Percentiles rank a stretch among this genome's conserved stretches.
Conservation (phyloP, 2,888 invertebrate genomes). For the Andricus quercusramuli region DNA sequence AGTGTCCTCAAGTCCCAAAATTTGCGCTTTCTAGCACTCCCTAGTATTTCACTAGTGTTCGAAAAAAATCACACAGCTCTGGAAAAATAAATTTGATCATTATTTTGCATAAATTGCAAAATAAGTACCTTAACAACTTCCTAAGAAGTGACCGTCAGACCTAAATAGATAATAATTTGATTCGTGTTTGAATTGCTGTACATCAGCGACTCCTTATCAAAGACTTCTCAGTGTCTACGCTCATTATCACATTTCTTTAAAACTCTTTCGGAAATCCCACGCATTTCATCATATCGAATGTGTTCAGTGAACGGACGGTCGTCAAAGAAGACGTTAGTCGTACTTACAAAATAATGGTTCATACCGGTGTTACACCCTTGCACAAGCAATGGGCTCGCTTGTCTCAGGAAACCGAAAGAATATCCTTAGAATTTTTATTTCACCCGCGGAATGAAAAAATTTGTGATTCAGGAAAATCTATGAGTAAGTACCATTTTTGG, state of each 20-base stretch:
- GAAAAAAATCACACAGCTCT: too few relatives aligned
- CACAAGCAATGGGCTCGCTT: background rate
- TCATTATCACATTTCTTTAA: constrained; percentile 58
- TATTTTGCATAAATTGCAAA: background rate
- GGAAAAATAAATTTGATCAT: too few relatives aligned
- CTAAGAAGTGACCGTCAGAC: constrained; percentile 55
- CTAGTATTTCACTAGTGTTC: too few relatives aligned
- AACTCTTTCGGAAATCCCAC: constrained; percentile 54
- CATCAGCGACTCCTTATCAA: constrained; percentile 47
- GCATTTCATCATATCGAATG: constrained; percentile 19
- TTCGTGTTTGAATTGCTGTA: constrained; percentile 47
- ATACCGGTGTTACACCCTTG: background rate
- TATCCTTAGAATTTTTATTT: background rate
- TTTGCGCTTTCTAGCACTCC: too few relatives aligned
- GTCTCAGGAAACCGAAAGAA: constrained; percentile 11
- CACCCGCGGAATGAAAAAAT: background rate
- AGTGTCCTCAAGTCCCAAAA: too few relatives aligned
- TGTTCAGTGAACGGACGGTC: constrained; percentile 58
- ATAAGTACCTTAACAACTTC: constrained; percentile 1
- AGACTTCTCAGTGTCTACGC: constrained; percentile 50
- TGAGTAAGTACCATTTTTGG: background rate
- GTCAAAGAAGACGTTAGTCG: constrained; percentile 44
- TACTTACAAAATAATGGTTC: constrained; percentile 10
- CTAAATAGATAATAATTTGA: constrained; percentile 64
- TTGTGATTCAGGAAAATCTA: background rate